Evolutionary conservation across 2,113 vertebrate species (phyloP).

Genomic region (Uria aalge): DNA sequence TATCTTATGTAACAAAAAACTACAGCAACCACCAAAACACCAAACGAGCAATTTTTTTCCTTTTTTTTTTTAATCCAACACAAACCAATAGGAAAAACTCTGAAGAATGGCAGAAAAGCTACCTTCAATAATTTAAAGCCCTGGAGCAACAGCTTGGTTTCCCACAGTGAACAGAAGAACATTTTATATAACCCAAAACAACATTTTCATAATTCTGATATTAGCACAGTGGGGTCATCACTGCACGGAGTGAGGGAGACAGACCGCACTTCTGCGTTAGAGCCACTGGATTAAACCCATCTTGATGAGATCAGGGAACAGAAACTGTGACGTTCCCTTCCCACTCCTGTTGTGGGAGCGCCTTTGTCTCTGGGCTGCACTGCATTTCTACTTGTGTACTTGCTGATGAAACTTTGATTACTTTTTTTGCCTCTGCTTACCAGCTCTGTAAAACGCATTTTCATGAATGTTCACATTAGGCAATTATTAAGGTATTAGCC

Average conservation of each 20-base stretch:
- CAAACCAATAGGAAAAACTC: neutral
- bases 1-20: neutral
- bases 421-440: neutral
- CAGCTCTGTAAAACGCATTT: neutral
- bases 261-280: neutral
- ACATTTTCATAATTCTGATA: constrained; percentile 22
- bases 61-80: neutral
- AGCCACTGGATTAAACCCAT: neutral
- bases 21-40: neutral
- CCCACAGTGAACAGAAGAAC: neutral
- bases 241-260: neutral
- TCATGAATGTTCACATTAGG: neutral
- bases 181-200: neutral
- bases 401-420: neutral
- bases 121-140: neutral
- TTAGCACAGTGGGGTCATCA: neutral
- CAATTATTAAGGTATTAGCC: neutral
- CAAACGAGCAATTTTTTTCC: neutral
- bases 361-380: neutral
- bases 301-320: neutral
- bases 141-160: neutral
- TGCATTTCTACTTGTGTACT: neutral
- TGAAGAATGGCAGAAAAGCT: neutral
- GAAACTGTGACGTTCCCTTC: neutral
- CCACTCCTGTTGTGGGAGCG: neutral